Base-by-base conservation (phyloP, 2,797 vertebrate species). In the Neoniphon sammara region DNA sequence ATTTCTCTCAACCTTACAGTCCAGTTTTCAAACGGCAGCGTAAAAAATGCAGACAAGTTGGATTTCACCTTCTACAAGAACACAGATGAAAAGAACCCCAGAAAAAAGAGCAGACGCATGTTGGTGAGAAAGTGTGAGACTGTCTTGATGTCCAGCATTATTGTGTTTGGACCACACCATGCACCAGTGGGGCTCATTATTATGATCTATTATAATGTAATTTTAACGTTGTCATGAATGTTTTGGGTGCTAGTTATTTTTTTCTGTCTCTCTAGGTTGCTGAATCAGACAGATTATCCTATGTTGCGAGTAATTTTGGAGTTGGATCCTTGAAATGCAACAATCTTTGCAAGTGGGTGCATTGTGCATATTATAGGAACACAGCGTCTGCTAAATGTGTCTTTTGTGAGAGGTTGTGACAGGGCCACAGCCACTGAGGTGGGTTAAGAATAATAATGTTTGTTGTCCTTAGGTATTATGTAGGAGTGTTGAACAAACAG, bases 241-340 rank as follows among this genome's bases (percentile, higher is more conserved):
- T 8, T 42, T 42, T 42, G 12, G 14, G 39, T 42, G 23, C 0
- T 18, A 2, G 14, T 14, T 31, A 23, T 0, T 76, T 14, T 42
- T 10, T 47, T 23, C 15, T 15, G 10, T 65, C 10, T 67, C 6
- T 71, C 42, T 50, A 99, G 97, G 95, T 94, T 27, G 96, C 96
- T 0, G 96, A 99, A 87, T 94, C 97, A 1, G 93, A 96, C 25
- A 91, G 96, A 65, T 91, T 99, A 56, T 94, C 90, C 0, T 99
- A 99, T 9, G 94, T 96, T 72, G 97, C 96, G 5, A 94, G 88
- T 65, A 99, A 98, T 87, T 99, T 97, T 49, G 93, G 94, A 73
- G 17, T 72, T 0, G 91, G 76, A 7, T 91, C 91, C 11, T 64
- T 93, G 63, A 97, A 95, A 76, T 95, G 93, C 91, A 97, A 94